Evolutionary conservation across 2,113 vertebrate genomes (phyloP).

Genomic region (Apodemus sylvaticus): DNA sequence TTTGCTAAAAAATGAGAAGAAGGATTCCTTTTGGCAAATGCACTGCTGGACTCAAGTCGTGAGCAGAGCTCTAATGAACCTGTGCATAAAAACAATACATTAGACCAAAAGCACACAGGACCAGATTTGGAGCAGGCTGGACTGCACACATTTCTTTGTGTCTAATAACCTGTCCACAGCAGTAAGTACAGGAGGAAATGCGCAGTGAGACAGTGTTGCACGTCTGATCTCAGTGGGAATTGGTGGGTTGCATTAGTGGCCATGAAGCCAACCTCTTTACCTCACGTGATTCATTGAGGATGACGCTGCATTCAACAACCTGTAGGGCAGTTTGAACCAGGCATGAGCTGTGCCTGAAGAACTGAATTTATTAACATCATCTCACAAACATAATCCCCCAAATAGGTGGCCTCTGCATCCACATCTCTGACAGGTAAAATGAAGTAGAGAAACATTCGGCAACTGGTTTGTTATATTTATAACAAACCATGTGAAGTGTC

Average conservation of each 20-base stretch:
- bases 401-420: neutral
- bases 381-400: neutral
- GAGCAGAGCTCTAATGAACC: neutral
- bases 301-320: neutral
- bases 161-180: neutral
- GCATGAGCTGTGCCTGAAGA: neutral
- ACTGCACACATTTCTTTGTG: conserved; percentile 36
- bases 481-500: no score
- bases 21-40: neutral
- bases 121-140: neutral
- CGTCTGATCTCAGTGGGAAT: neutral
- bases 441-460: neutral
- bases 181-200: neutral
- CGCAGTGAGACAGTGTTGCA: neutral
- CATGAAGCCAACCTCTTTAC: neutral
- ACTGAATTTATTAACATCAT: neutral
- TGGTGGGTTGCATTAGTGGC: neutral
- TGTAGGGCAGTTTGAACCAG: neutral
- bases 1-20: neutral
- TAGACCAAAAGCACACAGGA: neutral
- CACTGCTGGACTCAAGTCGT: neutral
- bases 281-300: neutral
- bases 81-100: neutral
- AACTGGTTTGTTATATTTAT: neutral
- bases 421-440: neutral